phyloP scores from a whole-genome alignment of 2,797 vertebrate genomes.

The Anguilla anguilla region DNA sequence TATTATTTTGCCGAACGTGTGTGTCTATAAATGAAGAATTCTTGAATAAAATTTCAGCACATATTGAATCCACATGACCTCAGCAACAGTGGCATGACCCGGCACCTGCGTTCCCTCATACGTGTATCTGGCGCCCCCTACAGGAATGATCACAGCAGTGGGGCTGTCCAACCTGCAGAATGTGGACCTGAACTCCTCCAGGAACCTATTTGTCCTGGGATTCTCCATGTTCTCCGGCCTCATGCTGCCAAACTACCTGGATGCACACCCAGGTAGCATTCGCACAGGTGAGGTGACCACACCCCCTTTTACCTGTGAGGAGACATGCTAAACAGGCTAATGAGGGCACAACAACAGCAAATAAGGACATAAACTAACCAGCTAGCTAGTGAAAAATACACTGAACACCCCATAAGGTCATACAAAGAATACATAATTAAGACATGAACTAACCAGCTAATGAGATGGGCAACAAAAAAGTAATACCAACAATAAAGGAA shows the following conservation, averaged over 20 bases:
- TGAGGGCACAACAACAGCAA: background rate
- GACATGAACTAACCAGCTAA: background rate
- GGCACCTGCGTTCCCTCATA: background rate
- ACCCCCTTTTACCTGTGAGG: background rate
- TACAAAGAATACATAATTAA: no score
- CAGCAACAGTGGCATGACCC: background rate
- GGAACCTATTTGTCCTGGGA: conserved; percentile 93
- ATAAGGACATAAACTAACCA: background rate
- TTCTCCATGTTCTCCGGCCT: conserved; percentile 95
- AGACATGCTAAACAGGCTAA: background rate
- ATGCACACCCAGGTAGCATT: conserved; percentile 80
- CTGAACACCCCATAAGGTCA: no score
- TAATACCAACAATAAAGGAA: background rate
- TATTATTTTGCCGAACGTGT: background rate
- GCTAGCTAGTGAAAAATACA: no score
- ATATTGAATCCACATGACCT: background rate
- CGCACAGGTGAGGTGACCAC: conserved; percentile 75
- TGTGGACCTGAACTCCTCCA: conserved; percentile 94
- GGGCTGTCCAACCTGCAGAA: conserved; percentile 94
- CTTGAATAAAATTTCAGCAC: background rate
- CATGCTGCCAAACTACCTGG: conserved; percentile 86
- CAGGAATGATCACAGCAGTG: conserved; percentile 97
- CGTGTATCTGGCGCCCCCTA: conserved; percentile 14
- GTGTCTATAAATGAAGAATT: background rate
- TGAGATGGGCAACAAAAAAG: background rate